These are phyloP conservation scores for Oopsacas minuta DNA, from an alignment of 37 sponge, comb jelly and placozoan species.

Conservation along the genomic window DNA sequence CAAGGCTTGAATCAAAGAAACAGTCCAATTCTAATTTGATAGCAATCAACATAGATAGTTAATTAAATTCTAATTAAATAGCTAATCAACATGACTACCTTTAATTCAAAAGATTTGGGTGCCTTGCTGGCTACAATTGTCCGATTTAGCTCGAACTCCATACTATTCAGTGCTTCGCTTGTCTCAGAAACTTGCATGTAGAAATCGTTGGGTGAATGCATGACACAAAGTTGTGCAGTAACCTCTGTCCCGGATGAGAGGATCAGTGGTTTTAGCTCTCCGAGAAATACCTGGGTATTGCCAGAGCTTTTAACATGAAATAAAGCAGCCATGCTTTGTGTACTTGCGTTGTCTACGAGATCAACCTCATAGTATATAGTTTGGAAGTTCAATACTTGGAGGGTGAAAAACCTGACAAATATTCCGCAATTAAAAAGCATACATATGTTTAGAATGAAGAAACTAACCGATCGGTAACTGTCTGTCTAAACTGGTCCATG, in stretches of 20 bases:
- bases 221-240: background rate
- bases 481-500: background rate
- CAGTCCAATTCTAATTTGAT: background rate
- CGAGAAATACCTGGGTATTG: background rate
- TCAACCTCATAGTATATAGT: background rate
- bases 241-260: background rate
- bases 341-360: background rate
- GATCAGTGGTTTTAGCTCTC: background rate
- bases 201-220: background rate
- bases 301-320: background rate
- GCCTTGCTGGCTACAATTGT: background rate
- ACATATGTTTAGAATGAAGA: no score
- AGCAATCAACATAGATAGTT: background rate
- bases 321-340: background rate
- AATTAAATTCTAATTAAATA: background rate
- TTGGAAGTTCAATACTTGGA: background rate
- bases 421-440: no score
- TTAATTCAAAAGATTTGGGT: background rate
- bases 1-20: background rate
- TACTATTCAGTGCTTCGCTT: conserved; percentile 4
- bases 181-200: conserved; percentile 7
- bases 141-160: background rate
- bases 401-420: background rate
- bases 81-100: background rate
- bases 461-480: background rate